phyloP scores from a whole-genome alignment of 2,113 vertebrate species.

The Protomyctophum bolini region DNA sequence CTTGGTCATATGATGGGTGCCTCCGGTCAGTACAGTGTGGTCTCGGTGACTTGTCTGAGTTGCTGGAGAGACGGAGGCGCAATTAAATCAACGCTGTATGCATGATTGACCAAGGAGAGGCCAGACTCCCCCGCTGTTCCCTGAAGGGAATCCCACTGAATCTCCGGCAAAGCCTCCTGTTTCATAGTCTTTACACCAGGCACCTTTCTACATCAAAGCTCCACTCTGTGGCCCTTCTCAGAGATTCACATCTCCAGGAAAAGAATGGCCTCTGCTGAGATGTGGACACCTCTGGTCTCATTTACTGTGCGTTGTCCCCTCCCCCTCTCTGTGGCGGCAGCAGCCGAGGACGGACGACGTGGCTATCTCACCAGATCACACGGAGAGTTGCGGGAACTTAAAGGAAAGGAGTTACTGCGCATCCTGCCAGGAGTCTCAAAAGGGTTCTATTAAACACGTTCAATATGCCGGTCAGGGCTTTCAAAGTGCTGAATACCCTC shows the following conservation, averaged over 20 bases:
- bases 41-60: constrained; percentile 30
- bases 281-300: constrained; percentile 76
- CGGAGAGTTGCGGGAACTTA: constrained; percentile 74
- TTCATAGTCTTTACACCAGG: constrained; percentile 61
- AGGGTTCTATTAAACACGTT: constrained; percentile 77
- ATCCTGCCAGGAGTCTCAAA: constrained; percentile 79
- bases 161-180: constrained; percentile 63
- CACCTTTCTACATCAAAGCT: constrained; percentile 80
- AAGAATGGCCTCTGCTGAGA: constrained; percentile 80
- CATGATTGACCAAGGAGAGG: constrained; percentile 55
- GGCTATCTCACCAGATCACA: constrained; percentile 78
- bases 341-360: constrained; percentile 67
- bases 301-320: constrained; percentile 68
- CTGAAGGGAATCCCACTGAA: constrained; percentile 67
- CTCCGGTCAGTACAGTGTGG: constrained; percentile 33
- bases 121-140: constrained; percentile 55
- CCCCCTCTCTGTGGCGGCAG: constrained; percentile 60
- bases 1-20: constrained; percentile 45
- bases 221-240: constrained; percentile 61
- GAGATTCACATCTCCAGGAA: constrained; percentile 74
- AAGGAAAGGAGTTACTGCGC: constrained; percentile 76
- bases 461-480: constrained; percentile 81
- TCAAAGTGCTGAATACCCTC: constrained; percentile 77
- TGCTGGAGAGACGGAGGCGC: constrained; percentile 33
- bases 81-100: constrained; percentile 68